Evolutionary conservation across 2,113 vertebrate genomes (phyloP).

Genomic region (Ancistrus triradiatus): DNA sequence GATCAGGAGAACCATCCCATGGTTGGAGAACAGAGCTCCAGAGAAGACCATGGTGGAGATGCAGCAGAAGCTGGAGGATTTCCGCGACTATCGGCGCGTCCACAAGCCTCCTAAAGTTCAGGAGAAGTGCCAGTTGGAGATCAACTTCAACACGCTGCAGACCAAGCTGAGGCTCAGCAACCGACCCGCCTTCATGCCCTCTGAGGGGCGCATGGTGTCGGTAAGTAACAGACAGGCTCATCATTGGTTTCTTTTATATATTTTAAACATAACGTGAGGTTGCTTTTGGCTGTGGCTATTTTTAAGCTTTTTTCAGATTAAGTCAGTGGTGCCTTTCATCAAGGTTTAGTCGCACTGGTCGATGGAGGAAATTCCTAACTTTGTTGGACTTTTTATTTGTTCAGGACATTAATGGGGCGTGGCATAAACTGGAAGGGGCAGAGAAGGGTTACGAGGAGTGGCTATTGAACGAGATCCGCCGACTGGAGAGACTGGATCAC

Average conservation of each 20-base stretch:
- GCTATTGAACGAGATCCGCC: slow-evolving; percentile 87
- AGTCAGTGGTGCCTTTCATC: no score
- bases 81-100: slow-evolving; percentile 83
- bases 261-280: no score
- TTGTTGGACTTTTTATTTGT: neutral
- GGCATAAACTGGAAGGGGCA: slow-evolving; percentile 87
- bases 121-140: slow-evolving; percentile 94
- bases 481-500: slow-evolving; percentile 88
- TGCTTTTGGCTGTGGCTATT: no score
- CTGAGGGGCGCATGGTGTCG: slow-evolving; percentile 88
- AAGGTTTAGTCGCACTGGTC: no score
- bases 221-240: no score
- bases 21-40: slow-evolving; percentile 84
- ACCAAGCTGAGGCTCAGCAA: slow-evolving; percentile 92
- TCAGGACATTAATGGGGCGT: slow-evolving; percentile 86
- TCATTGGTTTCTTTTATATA: no score
- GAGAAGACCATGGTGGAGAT: slow-evolving; percentile 89
- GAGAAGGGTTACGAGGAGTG: slow-evolving; percentile 94
- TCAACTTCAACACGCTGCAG: slow-evolving; percentile 97
- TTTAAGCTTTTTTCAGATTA: no score
- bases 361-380: no score
- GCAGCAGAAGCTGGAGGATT: slow-evolving; percentile 95
- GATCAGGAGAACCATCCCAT: slow-evolving; percentile 91
- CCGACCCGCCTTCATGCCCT: slow-evolving; percentile 93
- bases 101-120: slow-evolving; percentile 94